Percentiles rank a stretch among this genome's conserved stretches.
Conservation (phyloP, 2,888 invertebrate species). For the Cheiracanthium punctorium region DNA sequence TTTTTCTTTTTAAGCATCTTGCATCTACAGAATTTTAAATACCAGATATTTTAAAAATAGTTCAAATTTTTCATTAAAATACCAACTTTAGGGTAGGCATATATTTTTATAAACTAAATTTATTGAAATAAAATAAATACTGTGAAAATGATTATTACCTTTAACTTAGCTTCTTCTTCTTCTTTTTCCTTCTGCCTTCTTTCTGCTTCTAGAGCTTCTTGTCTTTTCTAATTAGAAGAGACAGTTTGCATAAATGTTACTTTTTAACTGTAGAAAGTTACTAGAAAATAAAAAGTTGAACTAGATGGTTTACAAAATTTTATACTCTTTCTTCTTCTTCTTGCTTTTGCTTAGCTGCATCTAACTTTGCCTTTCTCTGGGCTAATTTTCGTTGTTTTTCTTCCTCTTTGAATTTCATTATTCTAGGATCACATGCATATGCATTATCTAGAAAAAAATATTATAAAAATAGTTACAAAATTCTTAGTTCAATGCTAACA, state of each 20-base stretch:
- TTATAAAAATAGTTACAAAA: too few relatives aligned
- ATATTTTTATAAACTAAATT: too few relatives aligned
- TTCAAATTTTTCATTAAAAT: too few relatives aligned
- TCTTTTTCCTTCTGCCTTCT: slow-evolving; percentile 80
- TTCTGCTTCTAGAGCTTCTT: slow-evolving; percentile 82
- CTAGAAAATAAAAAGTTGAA: too few relatives aligned
- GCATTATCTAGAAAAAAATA: slow-evolving; percentile 83
- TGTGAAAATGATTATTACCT: slow-evolving; percentile 32
- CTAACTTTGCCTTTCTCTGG: slow-evolving; percentile 87
- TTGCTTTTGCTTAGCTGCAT: slow-evolving; percentile 82
- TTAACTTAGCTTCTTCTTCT: slow-evolving; percentile 75
- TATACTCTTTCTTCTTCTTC: slow-evolving; percentile 87
- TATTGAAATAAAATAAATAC: too few relatives aligned
- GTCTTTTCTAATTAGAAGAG: slow-evolving; percentile 73
- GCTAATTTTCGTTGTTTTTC: slow-evolving; percentile 93
- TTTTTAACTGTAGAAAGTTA: too few relatives aligned
- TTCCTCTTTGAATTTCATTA: slow-evolving; percentile 92
- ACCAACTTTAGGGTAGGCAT: too few relatives aligned
- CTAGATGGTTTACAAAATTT: slow-evolving; percentile 57
- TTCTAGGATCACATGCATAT: slow-evolving; percentile 94
- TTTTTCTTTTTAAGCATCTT: too few relatives aligned
- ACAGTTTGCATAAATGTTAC: too few relatives aligned
- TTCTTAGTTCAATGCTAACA: not conserved
- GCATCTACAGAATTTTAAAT: too few relatives aligned
- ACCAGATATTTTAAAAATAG: too few relatives aligned